Conservation (phyloP, 2,888 invertebrate genomes). For the Callimorpha dominula region DNA sequence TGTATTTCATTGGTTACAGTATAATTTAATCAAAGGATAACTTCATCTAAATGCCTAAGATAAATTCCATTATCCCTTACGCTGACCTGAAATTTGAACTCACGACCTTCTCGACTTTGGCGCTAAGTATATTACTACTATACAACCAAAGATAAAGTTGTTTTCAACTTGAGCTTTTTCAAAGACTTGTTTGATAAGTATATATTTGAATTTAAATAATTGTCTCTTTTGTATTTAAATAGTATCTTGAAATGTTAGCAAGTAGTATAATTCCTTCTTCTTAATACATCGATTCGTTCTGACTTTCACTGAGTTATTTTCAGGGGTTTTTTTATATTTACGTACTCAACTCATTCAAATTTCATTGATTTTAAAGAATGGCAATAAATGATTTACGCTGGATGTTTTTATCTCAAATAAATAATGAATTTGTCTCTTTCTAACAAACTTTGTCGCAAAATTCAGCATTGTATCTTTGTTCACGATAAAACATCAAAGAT, state of each 20-base stretch:
- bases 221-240: background rate
- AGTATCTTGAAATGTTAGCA: background rate
- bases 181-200: constrained; percentile 7
- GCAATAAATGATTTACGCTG: too few species aligned
- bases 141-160: constrained; percentile 6
- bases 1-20: background rate
- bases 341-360: too few species aligned
- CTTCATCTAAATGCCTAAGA: background rate
- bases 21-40: background rate
- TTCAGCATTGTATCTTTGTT: too few species aligned
- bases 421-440: too few species aligned
- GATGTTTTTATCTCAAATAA: too few species aligned
- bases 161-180: background rate
- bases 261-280: background rate
- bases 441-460: too few species aligned
- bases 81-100: constrained; percentile 12
- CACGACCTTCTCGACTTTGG: background rate
- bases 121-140: background rate
- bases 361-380: too few species aligned
- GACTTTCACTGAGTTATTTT: background rate
- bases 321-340: background rate
- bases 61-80: background rate
- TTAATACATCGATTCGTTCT: background rate
- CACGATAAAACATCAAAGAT: too few species aligned
- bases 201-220: constrained; percentile 3